phyloP scores from a whole-genome alignment of 1,140 invertebrate genomes.

The Metaphire vulgaris region DNA sequence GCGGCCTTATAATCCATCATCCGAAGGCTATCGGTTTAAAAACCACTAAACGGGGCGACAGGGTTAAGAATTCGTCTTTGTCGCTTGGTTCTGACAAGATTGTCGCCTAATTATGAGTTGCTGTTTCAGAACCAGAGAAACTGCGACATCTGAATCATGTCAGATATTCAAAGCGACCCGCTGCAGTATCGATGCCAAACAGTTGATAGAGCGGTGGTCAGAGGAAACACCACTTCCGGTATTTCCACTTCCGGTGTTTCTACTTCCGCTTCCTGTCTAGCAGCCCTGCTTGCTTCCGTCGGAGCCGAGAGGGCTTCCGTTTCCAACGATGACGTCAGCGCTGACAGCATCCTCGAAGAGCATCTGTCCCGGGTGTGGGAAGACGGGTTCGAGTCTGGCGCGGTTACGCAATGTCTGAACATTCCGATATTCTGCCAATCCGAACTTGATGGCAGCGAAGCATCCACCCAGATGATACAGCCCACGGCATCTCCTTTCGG shows the following conservation, averaged over 20 bases:
- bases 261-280: neutral
- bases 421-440: neutral
- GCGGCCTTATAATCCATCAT: no score
- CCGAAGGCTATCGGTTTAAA: no score
- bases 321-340: conserved; percentile 58
- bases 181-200: no score
- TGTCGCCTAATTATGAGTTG: no score
- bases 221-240: no score
- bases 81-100: no score
- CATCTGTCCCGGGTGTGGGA: conserved; percentile 80
- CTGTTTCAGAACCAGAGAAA: no score
- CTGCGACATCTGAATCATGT: no score
- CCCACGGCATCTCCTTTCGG: neutral
- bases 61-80: no score
- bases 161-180: no score
- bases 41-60: no score
- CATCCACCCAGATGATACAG: neutral
- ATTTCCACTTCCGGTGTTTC: neutral
- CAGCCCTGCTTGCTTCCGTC: conserved; percentile 14
- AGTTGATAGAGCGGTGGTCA: no score
- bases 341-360: conserved; percentile 72
- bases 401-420: neutral
- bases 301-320: neutral
- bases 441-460: neutral
- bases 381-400: neutral